A percentile compares a stretch with the other conserved stretches of the same genome.
Evolutionary conservation across 2,113 vertebrate species (phyloP).

Genomic region (Oreochromis niloticus): DNA sequence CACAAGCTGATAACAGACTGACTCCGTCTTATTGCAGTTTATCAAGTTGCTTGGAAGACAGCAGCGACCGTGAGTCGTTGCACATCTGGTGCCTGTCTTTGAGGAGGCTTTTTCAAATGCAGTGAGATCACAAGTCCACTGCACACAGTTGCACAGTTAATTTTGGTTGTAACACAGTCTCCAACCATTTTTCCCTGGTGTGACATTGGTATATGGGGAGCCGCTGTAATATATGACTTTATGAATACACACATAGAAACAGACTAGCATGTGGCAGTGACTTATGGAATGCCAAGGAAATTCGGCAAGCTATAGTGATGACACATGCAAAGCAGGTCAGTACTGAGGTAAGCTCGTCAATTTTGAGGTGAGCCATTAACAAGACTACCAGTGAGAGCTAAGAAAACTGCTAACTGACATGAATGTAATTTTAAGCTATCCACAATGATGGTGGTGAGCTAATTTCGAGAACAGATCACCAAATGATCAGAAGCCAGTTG

Average conservation of each 20-base stretch:
- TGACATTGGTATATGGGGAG: not conserved
- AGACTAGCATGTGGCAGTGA: not conserved
- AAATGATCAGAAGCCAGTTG: not conserved
- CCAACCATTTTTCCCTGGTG: not conserved
- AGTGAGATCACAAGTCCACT: not conserved
- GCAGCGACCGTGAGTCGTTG: not conserved
- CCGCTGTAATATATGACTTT: not conserved
- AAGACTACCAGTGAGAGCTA: not conserved
- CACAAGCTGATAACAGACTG: not conserved
- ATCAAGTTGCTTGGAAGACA: not conserved
- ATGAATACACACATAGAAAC: not conserved
- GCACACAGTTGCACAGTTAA: not conserved
- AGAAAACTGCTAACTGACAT: not conserved
- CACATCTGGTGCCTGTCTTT: not conserved
- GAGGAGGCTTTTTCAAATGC: not conserved
- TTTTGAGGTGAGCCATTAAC: not conserved
- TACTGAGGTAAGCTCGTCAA: not conserved
- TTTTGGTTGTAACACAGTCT: not conserved
- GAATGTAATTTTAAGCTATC: not conserved
- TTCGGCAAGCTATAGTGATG: not conserved
- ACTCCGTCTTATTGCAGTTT: not conserved
- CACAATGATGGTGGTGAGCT: not conserved
- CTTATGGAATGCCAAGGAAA: fast-evolving
- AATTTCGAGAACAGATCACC: fast-evolving
- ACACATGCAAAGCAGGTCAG: not conserved